phyloP scores from a whole-genome alignment of 2,888 invertebrate species.

The Ectemnius lituratus region DNA sequence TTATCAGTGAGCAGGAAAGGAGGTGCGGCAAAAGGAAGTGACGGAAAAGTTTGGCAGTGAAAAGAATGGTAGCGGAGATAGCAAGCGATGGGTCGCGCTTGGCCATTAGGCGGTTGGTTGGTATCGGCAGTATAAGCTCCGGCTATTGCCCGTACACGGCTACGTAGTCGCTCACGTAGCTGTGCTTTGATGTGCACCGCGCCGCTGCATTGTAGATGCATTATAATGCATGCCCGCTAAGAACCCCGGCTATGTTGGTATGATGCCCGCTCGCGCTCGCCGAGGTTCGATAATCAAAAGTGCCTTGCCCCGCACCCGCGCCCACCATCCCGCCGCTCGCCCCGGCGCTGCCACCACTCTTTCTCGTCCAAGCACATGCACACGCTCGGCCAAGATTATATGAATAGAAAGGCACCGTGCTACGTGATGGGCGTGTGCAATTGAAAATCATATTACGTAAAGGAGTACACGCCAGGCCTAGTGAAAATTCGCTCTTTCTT shows the following conservation, averaged over 20 bases:
- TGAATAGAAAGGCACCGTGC: conserved; percentile 72
- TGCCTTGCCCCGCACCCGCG: conserved; percentile 50
- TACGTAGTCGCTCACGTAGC: conserved; percentile 66
- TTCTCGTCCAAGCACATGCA: conserved; percentile 14
- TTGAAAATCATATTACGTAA: conserved; percentile 72
- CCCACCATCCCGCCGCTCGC: background rate
- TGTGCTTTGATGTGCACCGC: conserved; percentile 74
- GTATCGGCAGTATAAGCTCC: conserved; percentile 49
- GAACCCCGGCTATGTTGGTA: conserved; percentile 65
- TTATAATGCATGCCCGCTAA: conserved; percentile 72
- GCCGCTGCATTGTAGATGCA: conserved; percentile 71
- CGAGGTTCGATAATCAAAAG: conserved; percentile 71
- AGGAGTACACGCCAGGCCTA: conserved; percentile 50
- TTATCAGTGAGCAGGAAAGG: background rate
- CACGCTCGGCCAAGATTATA: conserved; percentile 62
- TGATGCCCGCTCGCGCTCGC: conserved; percentile 54
- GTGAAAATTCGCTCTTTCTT: conserved; percentile 64
- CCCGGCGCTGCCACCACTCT: no score
- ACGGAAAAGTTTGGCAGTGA: conserved; percentile 28
- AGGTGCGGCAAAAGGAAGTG: conserved; percentile 29
- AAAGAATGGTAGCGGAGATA: conserved; percentile 12
- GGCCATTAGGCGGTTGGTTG: conserved; percentile 52
- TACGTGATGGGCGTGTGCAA: conserved; percentile 73
- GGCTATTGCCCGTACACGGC: conserved; percentile 55
- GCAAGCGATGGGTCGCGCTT: conserved; percentile 39